Percentiles rank a stretch among this genome's conserved stretches.
These are phyloP conservation scores for Phyllotreta cruciferae DNA, from an alignment of 2,888 invertebrate species.

Conservation along the genomic window DNA sequence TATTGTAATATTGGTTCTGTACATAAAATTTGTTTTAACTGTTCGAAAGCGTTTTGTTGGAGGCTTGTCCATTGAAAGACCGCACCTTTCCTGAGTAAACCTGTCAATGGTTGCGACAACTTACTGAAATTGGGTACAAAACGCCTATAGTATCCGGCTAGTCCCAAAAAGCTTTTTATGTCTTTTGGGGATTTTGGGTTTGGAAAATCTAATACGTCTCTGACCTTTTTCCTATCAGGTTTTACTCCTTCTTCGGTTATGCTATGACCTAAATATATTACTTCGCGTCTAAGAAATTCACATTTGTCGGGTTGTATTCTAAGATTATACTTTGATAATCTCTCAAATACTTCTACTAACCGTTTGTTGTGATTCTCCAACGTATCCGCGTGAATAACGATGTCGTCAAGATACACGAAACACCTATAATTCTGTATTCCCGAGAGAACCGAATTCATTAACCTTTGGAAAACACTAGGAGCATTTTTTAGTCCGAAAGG, in stretches of 20 bases:
- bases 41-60: no score
- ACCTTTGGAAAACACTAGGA: conserved; percentile 33
- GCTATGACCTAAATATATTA: conserved; percentile 37
- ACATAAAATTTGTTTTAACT: no score
- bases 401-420: conserved; percentile 55
- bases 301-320: conserved; percentile 40
- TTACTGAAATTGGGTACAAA: no score
- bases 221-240: conserved; percentile 35
- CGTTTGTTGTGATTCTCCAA: conserved; percentile 44
- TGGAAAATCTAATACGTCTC: conserved; percentile 33
- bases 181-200: conserved; percentile 32
- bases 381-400: conserved; percentile 46
- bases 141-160: conserved; percentile 38
- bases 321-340: conserved; percentile 32
- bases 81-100: no score
- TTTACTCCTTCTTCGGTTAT: conserved; percentile 31
- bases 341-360: conserved; percentile 39
- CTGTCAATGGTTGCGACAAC: no score
- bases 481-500: conserved; percentile 30
- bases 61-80: no score
- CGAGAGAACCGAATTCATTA: conserved; percentile 42
- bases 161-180: conserved; percentile 40
- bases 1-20: no score
- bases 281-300: conserved; percentile 38
- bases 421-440: conserved; percentile 46